These are phyloP conservation scores for Malurus melanocephalus DNA, from an alignment of 2,113 vertebrate genomes.

Conservation along the genomic window DNA sequence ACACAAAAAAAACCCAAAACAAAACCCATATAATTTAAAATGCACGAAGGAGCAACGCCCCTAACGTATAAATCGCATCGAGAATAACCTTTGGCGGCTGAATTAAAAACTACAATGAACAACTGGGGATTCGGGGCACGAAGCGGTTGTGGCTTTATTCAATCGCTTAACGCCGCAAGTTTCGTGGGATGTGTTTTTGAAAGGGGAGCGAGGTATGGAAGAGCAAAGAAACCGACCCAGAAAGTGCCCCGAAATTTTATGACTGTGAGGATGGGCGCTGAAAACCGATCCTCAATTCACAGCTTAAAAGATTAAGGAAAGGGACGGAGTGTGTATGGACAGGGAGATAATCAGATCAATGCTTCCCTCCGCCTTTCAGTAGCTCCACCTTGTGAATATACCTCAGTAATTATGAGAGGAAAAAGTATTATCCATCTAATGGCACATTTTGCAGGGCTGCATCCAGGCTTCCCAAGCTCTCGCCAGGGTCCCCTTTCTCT, in stretches of 20 bases:
- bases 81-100: background rate
- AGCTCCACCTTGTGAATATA: constrained; percentile 66
- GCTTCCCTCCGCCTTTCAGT: constrained; percentile 50
- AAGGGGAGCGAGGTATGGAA: background rate
- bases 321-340: background rate
- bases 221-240: background rate
- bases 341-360: constrained; percentile 10
- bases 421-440: constrained; percentile 11
- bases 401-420: constrained; percentile 56
- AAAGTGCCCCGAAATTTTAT: background rate
- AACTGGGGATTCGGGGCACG: background rate
- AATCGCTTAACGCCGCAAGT: background rate
- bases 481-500: background rate
- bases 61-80: background rate
- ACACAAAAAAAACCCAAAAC: too few species aligned
- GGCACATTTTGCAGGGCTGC: background rate
- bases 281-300: background rate
- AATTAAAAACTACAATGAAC: background rate
- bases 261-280: background rate
- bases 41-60: background rate
- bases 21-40: background rate
- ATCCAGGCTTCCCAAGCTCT: background rate
- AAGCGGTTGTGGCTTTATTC: background rate
- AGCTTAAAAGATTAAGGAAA: background rate
- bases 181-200: background rate